Evolutionary conservation across 2,797 vertebrate species (phyloP), one percentile per base, ranked within the genome.

Genomic region (Lepus oiostolus): DNA sequence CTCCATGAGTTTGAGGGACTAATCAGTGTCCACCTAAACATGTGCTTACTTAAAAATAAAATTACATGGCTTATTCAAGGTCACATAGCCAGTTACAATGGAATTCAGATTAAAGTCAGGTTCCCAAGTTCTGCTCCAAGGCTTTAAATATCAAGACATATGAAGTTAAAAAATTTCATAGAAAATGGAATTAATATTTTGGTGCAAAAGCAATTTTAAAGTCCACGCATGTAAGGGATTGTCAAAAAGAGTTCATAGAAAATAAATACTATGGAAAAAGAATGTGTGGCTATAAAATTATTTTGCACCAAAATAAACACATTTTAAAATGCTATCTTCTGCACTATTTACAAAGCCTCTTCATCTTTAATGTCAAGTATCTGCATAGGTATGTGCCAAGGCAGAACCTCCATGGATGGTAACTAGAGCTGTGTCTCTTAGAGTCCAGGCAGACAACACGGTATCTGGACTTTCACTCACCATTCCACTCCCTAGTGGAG

Each of bases 401-500:
- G 9, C 26, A 67, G 47, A 19, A 14, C 47, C 38, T 17, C 5
- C 3, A 0, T 2, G 14, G 30, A 11, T 24, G 7, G 24, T 4
- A 54, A 50, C 19, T 32, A 4, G 62, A 50, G 52, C 0, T 3
- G 7, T 22, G 26, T 77, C 52, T 74, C 19, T 63, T 17, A 60
- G 67, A 16, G 3, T 42, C 47, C 10, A 11, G 32, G 50, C 4
- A n/a, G 42, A 62, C 22, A 28, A 0, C 0, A n/a, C n/a, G 5
- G 65, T 1, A 2, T 12, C 0, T 4, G 3, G 22, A 5, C 21
- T n/a, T 74, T 75, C 75, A 97, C 98, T 98, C 91, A 98, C 98
- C 98, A 0, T 26, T 97, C 98, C 98, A 98, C 1, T 96, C 95
- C 94, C n/a, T 80, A 0, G 96, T 98, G 0, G 97, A 95, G 24